Evolutionary conservation across 2,888 invertebrate genomes (phyloP).

Genomic region (Aphidoletes aphidimyza): DNA sequence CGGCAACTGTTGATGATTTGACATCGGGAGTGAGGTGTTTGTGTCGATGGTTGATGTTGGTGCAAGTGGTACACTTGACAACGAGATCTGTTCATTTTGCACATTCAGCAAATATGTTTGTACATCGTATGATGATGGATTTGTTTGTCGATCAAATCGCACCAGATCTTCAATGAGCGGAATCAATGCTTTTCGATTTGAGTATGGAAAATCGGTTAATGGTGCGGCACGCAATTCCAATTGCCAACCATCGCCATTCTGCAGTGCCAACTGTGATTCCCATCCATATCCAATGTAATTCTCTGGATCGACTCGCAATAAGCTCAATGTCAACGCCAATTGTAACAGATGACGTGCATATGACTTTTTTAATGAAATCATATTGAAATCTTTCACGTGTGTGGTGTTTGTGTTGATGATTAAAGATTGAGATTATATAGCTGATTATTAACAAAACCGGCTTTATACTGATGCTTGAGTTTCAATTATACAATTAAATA

Average conservation of each 20-base stretch:
- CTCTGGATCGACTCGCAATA: constrained; percentile 81
- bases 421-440: background rate
- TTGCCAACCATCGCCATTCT: constrained; percentile 64
- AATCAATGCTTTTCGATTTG: constrained; percentile 66
- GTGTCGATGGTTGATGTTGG: constrained; percentile 40
- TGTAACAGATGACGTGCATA: constrained; percentile 85
- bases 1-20: constrained; percentile 59
- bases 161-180: constrained; percentile 65
- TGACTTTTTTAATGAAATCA: constrained; percentile 85
- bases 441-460: background rate
- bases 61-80: constrained; percentile 57
- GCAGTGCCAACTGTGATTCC: constrained; percentile 63
- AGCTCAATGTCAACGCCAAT: constrained; percentile 81
- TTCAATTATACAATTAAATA: background rate
- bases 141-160: constrained; percentile 74
- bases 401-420: background rate
- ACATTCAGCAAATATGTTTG: constrained; percentile 74
- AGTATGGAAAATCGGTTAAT: constrained; percentile 65
- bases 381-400: constrained; percentile 62
- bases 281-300: constrained; percentile 73
- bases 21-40: constrained; percentile 43
- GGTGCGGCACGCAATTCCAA: constrained; percentile 65
- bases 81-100: constrained; percentile 61
- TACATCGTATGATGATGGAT: constrained; percentile 68
- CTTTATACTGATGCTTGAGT: background rate